Evolutionary conservation across 2,797 vertebrate species (phyloP), one percentile per base, ranked within the genome.

Genomic region (Coranthus polyacanthus): DNA sequence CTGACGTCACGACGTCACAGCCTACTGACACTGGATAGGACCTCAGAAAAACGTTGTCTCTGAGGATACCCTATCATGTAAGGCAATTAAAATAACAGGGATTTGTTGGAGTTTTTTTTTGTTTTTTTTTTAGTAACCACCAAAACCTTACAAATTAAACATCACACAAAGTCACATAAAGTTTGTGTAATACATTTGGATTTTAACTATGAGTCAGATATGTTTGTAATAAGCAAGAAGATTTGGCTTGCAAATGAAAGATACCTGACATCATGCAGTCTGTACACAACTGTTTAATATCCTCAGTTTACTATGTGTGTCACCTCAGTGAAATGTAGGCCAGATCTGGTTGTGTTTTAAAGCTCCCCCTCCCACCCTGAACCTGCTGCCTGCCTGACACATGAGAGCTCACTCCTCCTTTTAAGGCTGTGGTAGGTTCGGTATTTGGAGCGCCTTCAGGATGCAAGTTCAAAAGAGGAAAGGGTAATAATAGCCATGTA

Each of bases 381-480:
- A 76, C 62, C 79, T 72, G 70, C 54, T 22, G 68, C 72, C 39
- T 5, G 63, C 38, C 65, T 84, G 90, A 78, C 79, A 92, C 83
- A 79, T 62, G 89, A 94, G 91, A 90, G 56, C 78, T 50, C 82
- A 5, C 45, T 78, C 88, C 88, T 87, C 94, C 93, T 90, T 95
- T 94, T 94, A 95, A 92, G 94, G 94, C 81, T 64, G 75, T 90
- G 88, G 85, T 79, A 87, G 91, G 87, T 84, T 87, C 78, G 91
- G 87, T 82, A 89, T 92, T 89, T 91, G 85, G 92, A 92, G 69
- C 62, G 84, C 85, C 83, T 89, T 91, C 92, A 91, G 87, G 82
- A 89, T 76, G 75, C 83, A 73, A 79, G 87, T 92, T 92, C 92
- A 87, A 93, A 94, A 94, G 92, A 90, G 93, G 93, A 93, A 93